Base-by-base conservation (phyloP, 64 coral and sea anemone genomes). In the Acropora tenuis region DNA sequence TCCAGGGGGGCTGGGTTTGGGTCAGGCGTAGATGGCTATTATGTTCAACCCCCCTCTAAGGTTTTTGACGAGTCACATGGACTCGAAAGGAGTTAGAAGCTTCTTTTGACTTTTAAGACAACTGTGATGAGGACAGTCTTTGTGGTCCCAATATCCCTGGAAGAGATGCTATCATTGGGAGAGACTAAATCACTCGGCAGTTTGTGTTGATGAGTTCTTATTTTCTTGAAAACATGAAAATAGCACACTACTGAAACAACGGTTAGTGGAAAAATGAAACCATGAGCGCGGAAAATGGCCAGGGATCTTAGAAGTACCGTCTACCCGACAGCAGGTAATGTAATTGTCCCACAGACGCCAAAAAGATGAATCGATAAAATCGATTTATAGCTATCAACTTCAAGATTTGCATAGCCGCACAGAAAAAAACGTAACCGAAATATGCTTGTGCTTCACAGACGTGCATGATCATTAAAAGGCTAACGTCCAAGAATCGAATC, bases 221-320 rank as follows among this genome's bases (percentile, higher is more conserved):
- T 81, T 45, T 65, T 87, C 86, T 87, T 83, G 40, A 95, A 95
- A 49, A 95, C 89, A 17, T 40, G 76, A 47, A 91, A 69, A 43
- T 95, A 95, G 75, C 93, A 95, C 52, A 68, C 55, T 30, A 48
- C 58, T 15, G 30, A 30, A 30, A 30, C 30, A 30, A 30, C 30
- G 30, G 30, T 30, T 30, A 30, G 30, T 30, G 30, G 30, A 30
- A 30, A 30, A 30, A 30, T 30, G 30, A 30, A 30, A 30, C 30
- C 30, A 30, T 30, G 30, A 30, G 30, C 30, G 30, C 30, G 30
- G 30, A 30, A 30, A 30, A 30, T 30, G 30, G 30, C 30, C 30
- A 30, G 30, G 95, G 88, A 41, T 96, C 87, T 48, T 94, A 96
- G 2, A 77, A 66, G 47, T 93, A 96, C 6, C 41, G 80, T 63